Conservation (phyloP, 2,888 invertebrate genomes). For the Yponomeuta sedellus region DNA sequence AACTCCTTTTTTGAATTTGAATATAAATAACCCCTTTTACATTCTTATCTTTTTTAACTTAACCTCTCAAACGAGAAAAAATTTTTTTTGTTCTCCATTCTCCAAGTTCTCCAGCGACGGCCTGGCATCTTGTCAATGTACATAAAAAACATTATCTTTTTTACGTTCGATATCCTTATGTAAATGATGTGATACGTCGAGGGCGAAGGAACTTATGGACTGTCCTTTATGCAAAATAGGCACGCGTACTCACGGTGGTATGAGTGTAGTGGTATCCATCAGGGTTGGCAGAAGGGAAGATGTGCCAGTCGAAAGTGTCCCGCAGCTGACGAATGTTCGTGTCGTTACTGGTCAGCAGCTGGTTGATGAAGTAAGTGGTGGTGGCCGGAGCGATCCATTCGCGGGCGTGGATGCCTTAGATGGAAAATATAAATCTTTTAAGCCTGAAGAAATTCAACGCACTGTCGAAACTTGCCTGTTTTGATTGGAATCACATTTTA, state of each 20-base stretch:
- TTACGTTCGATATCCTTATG: too few species aligned
- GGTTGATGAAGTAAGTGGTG: conserved; percentile 78
- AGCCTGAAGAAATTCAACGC: background rate
- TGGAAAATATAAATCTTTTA: conserved; percentile 8
- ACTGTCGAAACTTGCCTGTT: background rate
- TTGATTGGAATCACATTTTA: too few species aligned
- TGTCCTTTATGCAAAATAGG: background rate
- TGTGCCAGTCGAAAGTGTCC: conserved; percentile 81
- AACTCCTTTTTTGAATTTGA: too few species aligned
- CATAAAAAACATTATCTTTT: too few species aligned
- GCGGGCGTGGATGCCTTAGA: conserved; percentile 81
- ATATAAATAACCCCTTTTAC: too few species aligned
- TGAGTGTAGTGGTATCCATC: conserved; percentile 86
- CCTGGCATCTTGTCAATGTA: too few species aligned
- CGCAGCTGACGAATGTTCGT: conserved; percentile 61
- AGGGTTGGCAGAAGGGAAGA: conserved; percentile 85
- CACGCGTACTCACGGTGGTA: conserved; percentile 46
- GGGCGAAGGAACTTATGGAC: background rate
- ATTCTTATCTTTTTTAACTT: too few species aligned
- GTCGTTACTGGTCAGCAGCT: conserved; percentile 76
- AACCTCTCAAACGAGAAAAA: too few species aligned
- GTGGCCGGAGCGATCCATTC: conserved; percentile 86
- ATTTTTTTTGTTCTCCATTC: too few species aligned
- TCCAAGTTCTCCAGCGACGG: too few species aligned
- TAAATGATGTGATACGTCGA: background rate